These are phyloP conservation scores for Chelonoidis abingdonii DNA, from an alignment of 2,113 vertebrate species.

Conservation along the genomic window DNA sequence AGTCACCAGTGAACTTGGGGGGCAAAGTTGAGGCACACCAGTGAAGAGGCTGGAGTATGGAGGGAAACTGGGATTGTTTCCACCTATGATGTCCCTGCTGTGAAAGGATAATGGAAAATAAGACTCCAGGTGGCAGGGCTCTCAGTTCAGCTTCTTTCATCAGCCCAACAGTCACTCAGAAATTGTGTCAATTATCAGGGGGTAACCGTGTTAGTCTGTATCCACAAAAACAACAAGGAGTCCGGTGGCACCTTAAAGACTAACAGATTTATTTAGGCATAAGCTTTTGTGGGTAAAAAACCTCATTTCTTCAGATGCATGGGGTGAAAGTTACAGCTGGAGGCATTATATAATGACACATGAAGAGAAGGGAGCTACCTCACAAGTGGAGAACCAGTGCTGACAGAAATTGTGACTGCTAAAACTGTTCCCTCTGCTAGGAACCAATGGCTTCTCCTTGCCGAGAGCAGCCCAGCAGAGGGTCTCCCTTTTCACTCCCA, in stretches of 20 bases:
- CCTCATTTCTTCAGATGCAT: too few relatives aligned
- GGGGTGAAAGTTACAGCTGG: too few relatives aligned
- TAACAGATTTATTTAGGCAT: too few relatives aligned
- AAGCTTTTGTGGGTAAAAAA: too few relatives aligned
- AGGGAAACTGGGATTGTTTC: not conserved
- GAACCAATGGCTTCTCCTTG: not conserved
- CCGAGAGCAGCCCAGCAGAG: too few relatives aligned
- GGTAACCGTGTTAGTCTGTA: too few relatives aligned
- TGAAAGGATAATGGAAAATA: not conserved
- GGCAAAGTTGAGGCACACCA: not conserved
- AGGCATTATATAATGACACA: too few relatives aligned
- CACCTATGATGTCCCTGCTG: not conserved
- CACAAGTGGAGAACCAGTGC: too few relatives aligned
- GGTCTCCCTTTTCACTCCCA: accelerated
- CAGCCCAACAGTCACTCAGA: not conserved
- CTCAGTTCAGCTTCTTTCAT: not conserved
- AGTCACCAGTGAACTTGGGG: not conserved
- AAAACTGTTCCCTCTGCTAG: not conserved
- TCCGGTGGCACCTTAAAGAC: too few relatives aligned
- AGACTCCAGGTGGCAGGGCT: not conserved
- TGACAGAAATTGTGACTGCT: not conserved
- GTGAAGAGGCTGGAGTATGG: accelerated
- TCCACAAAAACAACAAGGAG: too few relatives aligned
- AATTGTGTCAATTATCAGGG: too few relatives aligned
- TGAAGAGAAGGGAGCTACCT: too few relatives aligned